Percentiles rank a stretch among this genome's conserved stretches.
These are phyloP conservation scores for Pseudorhiza aurosa DNA, from an alignment of 30 jellyfish, hydroid and myxozoan genomes.

Conservation along the genomic window DNA sequence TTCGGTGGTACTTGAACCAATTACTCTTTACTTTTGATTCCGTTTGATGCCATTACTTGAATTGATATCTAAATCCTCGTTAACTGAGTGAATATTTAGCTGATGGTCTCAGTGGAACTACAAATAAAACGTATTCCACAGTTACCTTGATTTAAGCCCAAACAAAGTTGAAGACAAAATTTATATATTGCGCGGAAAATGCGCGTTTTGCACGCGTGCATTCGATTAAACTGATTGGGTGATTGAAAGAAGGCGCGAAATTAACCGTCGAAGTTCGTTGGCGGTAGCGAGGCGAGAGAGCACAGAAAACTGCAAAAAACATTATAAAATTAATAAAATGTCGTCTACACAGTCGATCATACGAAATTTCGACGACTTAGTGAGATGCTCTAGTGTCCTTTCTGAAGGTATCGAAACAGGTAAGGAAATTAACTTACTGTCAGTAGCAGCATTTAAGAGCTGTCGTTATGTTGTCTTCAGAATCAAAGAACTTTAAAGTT, in stretches of 20 bases:
- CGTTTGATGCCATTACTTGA: too few relatives aligned
- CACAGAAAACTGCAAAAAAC: neutral
- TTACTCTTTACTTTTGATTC: too few relatives aligned
- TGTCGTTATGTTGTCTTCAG: too few relatives aligned
- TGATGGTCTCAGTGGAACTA: too few relatives aligned
- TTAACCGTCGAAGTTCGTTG: constrained; percentile 21
- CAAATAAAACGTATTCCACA: too few relatives aligned
- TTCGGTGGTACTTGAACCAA: too few relatives aligned
- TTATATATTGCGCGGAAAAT: neutral
- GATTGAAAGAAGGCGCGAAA: constrained; percentile 59
- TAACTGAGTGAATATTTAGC: too few relatives aligned
- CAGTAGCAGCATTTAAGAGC: too few relatives aligned
- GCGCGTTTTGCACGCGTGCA: constrained; percentile 29
- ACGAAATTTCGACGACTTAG: constrained; percentile 88
- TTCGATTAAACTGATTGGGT: constrained; percentile 62
- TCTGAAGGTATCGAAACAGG: constrained; percentile 98
- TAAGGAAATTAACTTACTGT: too few relatives aligned
- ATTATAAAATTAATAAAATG: neutral
- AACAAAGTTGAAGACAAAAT: neutral
- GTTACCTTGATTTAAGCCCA: neutral
- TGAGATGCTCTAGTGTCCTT: constrained; percentile 89
- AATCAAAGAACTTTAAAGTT: too few relatives aligned
- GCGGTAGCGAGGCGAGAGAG: neutral
- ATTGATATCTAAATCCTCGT: too few relatives aligned
- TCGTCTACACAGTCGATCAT: constrained; percentile 55